Evolutionary conservation across 2,797 vertebrate genomes (phyloP), one percentile per base, ranked within the genome.

Genomic region (Tragelaphus eurycerus): DNA sequence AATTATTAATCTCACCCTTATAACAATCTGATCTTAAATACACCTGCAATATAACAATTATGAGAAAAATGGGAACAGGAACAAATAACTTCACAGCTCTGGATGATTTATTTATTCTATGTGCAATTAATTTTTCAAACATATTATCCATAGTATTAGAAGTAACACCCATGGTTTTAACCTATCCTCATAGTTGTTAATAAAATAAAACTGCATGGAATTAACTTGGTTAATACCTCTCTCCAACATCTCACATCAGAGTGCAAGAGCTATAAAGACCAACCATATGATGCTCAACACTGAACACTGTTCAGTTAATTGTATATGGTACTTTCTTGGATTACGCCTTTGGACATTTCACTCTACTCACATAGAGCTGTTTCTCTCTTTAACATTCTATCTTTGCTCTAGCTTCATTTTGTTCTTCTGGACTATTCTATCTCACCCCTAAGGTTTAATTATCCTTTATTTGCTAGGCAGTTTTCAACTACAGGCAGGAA

Each of bases 1-100:
- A 93, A 84, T 93, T 59, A 89, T 81, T 76, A 96, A 60, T 50
- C 52, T 95, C 38, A 62, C 25, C 17, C 87, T 92, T 34, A 76
- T 9, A 93, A 89, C 27, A 54, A 71, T 27, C 71, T 87, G 34
- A 46, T 46, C 64, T 92, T 92, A 96, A 46, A n/a, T 34, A 34
- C 5, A 86, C 43, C 29, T 60, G 62, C 34, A 79, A 55, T 15
- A n/a, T 43, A 82, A 59, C 10, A 86, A 21, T 3, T 46, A 34
- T 0, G 12, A 85, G 11, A 96, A 85, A 60, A 48, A 11, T 13
- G 5, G 19, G 71, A 62, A 46, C 3, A 60, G 29, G 7, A 52
- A 60, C 29, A 76, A 34, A 25, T 4, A 82, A 55, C 9, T 10
- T 13, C 4, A 19, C 7, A 81, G n/a, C 16, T 67, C 2, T 2